Conservation (phyloP, 2,113 vertebrate genomes). For the Pelecanus crispus region DNA sequence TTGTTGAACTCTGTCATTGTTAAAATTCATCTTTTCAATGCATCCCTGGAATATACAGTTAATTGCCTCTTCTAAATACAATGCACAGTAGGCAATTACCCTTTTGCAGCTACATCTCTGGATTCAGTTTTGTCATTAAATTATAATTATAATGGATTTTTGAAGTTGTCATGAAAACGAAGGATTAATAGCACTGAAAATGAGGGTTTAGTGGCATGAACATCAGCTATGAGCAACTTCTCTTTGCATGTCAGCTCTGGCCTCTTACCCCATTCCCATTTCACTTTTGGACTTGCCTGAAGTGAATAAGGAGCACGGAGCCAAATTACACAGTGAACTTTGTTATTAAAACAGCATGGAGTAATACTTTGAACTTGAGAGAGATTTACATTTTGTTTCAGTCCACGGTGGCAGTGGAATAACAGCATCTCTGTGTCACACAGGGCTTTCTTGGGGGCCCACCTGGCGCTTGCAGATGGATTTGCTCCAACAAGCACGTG, state of each 20-base stretch:
- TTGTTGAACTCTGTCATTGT: background rate
- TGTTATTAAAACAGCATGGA: background rate
- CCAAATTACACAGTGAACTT: background rate
- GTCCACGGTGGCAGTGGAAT: background rate
- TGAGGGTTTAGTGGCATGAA: background rate
- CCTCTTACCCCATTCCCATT: background rate
- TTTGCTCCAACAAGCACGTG: background rate
- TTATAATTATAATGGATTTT: background rate
- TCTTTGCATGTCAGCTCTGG: background rate
- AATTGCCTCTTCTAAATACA: background rate
- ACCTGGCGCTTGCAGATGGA: background rate
- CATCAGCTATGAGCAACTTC: background rate
- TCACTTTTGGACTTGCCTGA: background rate
- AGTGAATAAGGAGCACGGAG: background rate
- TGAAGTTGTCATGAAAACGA: background rate
- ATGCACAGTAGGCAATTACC: background rate
- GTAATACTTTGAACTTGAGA: background rate
- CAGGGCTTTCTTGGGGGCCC: background rate
- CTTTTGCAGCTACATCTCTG: background rate
- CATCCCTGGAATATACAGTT: background rate
- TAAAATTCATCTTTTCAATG: background rate
- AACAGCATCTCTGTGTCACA: background rate
- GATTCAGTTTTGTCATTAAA: conserved; percentile 7
- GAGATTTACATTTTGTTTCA: background rate
- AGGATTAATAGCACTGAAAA: background rate